Evolutionary conservation across 1,140 invertebrate species (phyloP), one percentile per base, ranked within the genome.

Genomic region (Drosophila serrata): DNA sequence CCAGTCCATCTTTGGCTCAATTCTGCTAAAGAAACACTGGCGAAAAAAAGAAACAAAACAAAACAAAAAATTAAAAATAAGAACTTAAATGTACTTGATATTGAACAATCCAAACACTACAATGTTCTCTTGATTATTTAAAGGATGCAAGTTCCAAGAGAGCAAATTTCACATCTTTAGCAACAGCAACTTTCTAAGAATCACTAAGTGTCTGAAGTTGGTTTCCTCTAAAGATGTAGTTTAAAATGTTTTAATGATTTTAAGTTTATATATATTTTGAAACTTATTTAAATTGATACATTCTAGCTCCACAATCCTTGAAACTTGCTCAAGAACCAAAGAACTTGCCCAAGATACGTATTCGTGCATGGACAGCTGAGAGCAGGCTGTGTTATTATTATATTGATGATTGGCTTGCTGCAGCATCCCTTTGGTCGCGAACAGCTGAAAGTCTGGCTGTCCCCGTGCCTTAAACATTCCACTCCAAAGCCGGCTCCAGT

Each of bases 351-450:
- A 0, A 19, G 19, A 19, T 35, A 55, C 15, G 22, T 15, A 33
- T 33, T 6, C 29, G 33, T 37, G 33, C 33, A 35, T 3, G 29
- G 42, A 35, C 68, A 72, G 68, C 69, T 72, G 67, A 73, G 65
- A 29, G 27, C 40, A n/a, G 35, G 37, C 53, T 40, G 35, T 72
- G 15, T 72, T 72, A 72, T 73, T 72, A 72, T 73, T 73, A 72
- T 29, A 43, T 37, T 70, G 69, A 58, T 46, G 49, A 72, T 70
- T 51, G 51, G 27, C 13, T 48, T 24, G 40, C 42, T n/a, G 51
- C 64, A 57, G 53, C 69, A 72, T 40, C 53, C 68, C 65, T 60
- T 31, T 8, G 15, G 31, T 4, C 19, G 13, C 22, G 12, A 35
- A 65, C 64, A 68, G 64, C 64, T 68, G 61, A 68, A 68, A 68